Percentiles rank a stretch among this genome's conserved stretches.
Conservation (phyloP, 1,140 invertebrate genomes). For the Drosophila mayri region DNA sequence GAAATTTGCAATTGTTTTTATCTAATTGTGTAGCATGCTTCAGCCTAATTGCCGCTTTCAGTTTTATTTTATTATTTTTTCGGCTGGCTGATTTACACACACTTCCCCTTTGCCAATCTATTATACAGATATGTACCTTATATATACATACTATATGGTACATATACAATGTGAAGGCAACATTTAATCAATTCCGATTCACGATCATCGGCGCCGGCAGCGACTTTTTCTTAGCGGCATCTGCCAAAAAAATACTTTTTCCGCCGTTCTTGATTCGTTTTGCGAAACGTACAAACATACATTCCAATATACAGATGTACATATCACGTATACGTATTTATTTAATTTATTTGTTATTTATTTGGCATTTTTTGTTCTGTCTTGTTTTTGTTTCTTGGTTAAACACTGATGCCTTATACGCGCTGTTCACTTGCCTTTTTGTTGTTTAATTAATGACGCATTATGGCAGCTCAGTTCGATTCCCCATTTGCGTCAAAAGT, state of each 20-base stretch:
- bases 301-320: not conserved
- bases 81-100: slow-evolving; percentile 32
- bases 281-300: not conserved
- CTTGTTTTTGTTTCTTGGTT: slow-evolving; percentile 21
- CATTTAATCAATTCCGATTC: slow-evolving; percentile 75
- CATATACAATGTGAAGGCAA: slow-evolving; percentile 67
- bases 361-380: slow-evolving; percentile 60
- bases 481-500: slow-evolving; percentile 63
- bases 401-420: slow-evolving; percentile 49
- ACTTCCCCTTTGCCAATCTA: slow-evolving; percentile 55
- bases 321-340: slow-evolving; percentile 54
- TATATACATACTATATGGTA: slow-evolving; percentile 7
- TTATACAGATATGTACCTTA: slow-evolving; percentile 25
- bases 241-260: slow-evolving; percentile 65
- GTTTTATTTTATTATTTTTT: slow-evolving; percentile 41
- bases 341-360: slow-evolving; percentile 82
- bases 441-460: slow-evolving; percentile 79
- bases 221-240: slow-evolving; percentile 59
- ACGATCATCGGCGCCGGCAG: slow-evolving; percentile 50
- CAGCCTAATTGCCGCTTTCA: slow-evolving; percentile 55
- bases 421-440: slow-evolving; percentile 45
- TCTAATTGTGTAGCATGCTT: slow-evolving; percentile 68
- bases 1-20: slow-evolving; percentile 63
- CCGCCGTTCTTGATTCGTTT: slow-evolving; percentile 27
- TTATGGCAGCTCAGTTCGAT: slow-evolving; percentile 52